Percentiles rank a stretch among this genome's conserved stretches.
phyloP scores from a whole-genome alignment of 2,113 vertebrate genomes.

The Sterrhoptilus dennistouni region DNA sequence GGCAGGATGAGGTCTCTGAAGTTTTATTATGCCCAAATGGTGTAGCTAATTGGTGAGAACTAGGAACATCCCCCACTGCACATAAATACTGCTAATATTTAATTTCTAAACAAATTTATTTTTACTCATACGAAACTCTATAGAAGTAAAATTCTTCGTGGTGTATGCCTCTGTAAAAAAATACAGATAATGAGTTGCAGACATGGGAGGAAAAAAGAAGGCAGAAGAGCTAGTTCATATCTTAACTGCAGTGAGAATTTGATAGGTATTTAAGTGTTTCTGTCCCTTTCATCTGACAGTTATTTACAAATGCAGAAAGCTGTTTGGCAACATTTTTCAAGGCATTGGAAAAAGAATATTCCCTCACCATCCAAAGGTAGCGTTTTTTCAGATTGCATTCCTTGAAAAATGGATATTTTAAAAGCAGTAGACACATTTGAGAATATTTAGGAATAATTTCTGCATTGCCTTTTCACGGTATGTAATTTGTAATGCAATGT shows the following conservation, averaged over 20 bases:
- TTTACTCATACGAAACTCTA: neutral
- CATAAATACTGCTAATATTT: neutral
- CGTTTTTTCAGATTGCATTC: neutral
- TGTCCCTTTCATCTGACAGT: neutral
- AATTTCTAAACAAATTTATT: neutral
- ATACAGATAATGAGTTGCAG: neutral
- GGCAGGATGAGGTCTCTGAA: neutral
- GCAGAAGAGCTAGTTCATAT: neutral
- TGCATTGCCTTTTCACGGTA: neutral
- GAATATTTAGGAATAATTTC: neutral
- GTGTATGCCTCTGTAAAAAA: neutral
- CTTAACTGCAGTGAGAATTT: neutral
- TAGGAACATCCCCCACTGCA: neutral
- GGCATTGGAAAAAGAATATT: neutral
- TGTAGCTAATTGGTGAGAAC: neutral
- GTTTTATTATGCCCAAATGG: neutral
- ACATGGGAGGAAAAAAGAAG: neutral
- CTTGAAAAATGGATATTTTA: neutral
- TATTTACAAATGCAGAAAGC: neutral
- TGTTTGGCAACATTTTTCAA: neutral
- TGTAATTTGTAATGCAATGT: neutral
- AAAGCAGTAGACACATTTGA: neutral
- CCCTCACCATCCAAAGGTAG: neutral
- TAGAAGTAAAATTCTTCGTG: neutral
- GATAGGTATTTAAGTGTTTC: neutral